Base-by-base conservation (phyloP, 2,888 invertebrate species). In the Smittia sp. region DNA sequence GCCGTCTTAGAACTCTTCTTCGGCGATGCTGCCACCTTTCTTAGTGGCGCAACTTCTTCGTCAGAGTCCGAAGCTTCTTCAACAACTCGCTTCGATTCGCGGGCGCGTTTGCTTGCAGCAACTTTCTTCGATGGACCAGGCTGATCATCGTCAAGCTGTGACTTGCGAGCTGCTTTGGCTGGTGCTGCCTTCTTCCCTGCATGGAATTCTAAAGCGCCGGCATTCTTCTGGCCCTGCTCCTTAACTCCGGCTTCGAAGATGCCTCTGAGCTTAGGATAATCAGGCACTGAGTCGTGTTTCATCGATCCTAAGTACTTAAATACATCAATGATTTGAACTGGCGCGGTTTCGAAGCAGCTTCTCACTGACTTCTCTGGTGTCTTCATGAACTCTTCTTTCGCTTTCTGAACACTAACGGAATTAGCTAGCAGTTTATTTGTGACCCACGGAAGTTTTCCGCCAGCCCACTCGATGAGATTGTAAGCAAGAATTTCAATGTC, bases 401-500 rank as follows among this genome's bases (percentile, higher is more conserved):
- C 83, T 75, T 85, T 84, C 77, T 92, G 90, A 0, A 92, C 91
- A 0, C 82, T 81, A 27, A 82, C 80, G 0, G 89, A 87, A 76
- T 86, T 84, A 20, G 85, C 83, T 13, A 93, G 82, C 1, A 81
- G 72, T 6, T 81, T 81, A 7, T 86, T 83, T 66, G 85, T 86
- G 79, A 92, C 90, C 97, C 97, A 98, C 0, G 96, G 96, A 76
- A 98, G 83, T 75, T 85, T 84, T 0, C 91, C 90, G 24, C 89
- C 89, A 54, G 94, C 79, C 98, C 98, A 98, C 78, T 95, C 93
- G 54, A 98, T 86, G 80, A 98, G 85, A 83, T 98, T 98, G 81
- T 94, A 99, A 0, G 89, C 94, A 2, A 98, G 85, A 76, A 97
- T 94, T 84, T 99, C 98, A 18, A 98, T 83, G 82, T 99, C 98